phyloP scores from a whole-genome alignment of 2,797 vertebrate genomes.

The Macropus fuliginosus region DNA sequence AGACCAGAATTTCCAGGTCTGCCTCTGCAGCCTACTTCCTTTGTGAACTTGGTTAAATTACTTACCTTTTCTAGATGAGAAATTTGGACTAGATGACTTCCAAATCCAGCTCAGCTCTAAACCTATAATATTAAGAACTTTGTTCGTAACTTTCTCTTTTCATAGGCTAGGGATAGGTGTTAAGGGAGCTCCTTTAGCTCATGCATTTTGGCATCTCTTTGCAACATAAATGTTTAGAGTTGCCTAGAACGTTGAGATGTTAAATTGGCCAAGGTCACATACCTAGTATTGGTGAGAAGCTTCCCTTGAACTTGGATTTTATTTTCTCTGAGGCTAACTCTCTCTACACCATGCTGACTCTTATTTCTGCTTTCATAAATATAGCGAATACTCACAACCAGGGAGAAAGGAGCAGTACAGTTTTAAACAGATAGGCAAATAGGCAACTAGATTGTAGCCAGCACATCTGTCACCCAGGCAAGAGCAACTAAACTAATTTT shows the following conservation, averaged over 20 bases:
- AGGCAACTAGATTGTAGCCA: neutral
- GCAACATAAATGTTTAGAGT: neutral
- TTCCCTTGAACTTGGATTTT: neutral
- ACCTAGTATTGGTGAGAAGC: neutral
- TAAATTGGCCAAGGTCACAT: neutral
- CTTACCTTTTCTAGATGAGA: neutral
- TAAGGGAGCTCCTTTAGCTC: neutral
- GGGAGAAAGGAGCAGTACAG: neutral
- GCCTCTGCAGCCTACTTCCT: neutral
- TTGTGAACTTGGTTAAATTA: neutral
- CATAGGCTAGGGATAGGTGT: neutral
- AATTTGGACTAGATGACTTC: neutral
- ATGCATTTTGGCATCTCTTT: neutral
- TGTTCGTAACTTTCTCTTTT: neutral
- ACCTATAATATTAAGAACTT: neutral
- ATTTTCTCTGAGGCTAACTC: neutral
- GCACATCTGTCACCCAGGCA: neutral
- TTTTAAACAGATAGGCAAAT: neutral
- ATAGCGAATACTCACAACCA: neutral
- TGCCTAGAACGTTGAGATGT: neutral
- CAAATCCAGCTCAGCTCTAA: neutral
- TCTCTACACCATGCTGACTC: neutral
- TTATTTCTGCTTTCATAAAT: neutral
- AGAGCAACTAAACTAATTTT: conserved; percentile 61
- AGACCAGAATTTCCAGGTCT: neutral